Conservation (phyloP, 2,888 invertebrate species). For the Lasioglossum marginatum region DNA sequence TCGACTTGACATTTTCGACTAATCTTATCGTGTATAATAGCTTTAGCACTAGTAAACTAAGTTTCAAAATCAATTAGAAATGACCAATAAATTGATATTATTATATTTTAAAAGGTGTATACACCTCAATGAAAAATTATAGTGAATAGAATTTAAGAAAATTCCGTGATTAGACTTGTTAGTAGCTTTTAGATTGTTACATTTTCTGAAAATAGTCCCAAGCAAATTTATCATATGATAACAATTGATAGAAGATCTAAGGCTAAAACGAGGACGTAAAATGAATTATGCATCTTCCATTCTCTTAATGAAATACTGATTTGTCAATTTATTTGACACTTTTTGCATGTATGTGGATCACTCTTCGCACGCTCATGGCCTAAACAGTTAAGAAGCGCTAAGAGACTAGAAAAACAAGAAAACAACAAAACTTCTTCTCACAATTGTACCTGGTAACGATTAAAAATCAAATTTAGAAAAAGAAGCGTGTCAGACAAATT, state of each 20-base stretch:
- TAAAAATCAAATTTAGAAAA: background rate
- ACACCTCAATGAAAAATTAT: too few species aligned
- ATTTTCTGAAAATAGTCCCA: background rate
- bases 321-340: background rate
- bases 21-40: background rate
- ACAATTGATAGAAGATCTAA: background rate
- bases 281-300: background rate
- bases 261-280: background rate
- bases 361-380: background rate
- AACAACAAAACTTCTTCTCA: background rate
- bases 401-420: background rate
- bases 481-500: background rate
- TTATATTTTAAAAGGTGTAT: too few species aligned
- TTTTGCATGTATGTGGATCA: background rate
- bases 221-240: background rate
- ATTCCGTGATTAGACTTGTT: background rate
- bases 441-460: background rate
- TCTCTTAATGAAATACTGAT: background rate
- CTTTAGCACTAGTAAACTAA: background rate
- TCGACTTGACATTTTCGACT: background rate
- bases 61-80: too few species aligned
- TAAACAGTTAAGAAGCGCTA: conserved; percentile 3
- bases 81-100: too few species aligned
- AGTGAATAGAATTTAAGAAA: background rate
- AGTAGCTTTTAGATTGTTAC: background rate